Base-by-base conservation (phyloP, 1,140 invertebrate genomes). In the Monomorium pharaonis region DNA sequence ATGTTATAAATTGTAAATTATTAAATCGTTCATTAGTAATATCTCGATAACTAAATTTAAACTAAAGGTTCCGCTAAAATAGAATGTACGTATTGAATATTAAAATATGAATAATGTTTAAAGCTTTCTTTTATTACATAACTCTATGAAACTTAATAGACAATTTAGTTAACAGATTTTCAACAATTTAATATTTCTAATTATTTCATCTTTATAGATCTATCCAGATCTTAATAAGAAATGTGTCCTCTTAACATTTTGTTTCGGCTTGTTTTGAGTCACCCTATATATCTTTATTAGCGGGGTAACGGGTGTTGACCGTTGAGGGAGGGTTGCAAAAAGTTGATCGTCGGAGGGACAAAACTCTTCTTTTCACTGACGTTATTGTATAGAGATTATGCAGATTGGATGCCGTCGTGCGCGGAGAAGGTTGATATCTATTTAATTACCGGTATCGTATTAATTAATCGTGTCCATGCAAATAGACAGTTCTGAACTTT, bases 351-450 rank as follows among this genome's bases (percentile, higher is more conserved):
- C 9, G 18, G 86, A 83, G 62, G 74, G 77, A 80, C 47, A 60
- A 83, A 63, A 75, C 56, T 65, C 62, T 90, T 77, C 70, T 76
- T 72, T 69, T 80, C 63, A 24, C 49, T 27, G 51, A 84, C 84
- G 88, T 92, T 87, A 94, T 94, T 90, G 89, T 94, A 92, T 92
- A 90, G 72, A 91, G 91, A 94, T 94, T 94, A 94, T 93, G 92
- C 81, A 93, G 89, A 94, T 94, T 88, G 90, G 88, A 75, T 49
- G 72, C 86, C 44, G 42, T 77, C 63, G 56, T 21, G n/a, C 80
- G 33, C 56, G 72, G 60, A 90, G 91, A 86, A 90, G 62, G 83
- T 91, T 93, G 91, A 94, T 93, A 91, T 91, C 87, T 62, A 85
- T 93, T 94, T 94, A 93, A 94, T 94, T 85, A 88, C 91, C 89